Base-by-base conservation (phyloP, 2,113 vertebrate species). In the Tetrax tetrax region DNA sequence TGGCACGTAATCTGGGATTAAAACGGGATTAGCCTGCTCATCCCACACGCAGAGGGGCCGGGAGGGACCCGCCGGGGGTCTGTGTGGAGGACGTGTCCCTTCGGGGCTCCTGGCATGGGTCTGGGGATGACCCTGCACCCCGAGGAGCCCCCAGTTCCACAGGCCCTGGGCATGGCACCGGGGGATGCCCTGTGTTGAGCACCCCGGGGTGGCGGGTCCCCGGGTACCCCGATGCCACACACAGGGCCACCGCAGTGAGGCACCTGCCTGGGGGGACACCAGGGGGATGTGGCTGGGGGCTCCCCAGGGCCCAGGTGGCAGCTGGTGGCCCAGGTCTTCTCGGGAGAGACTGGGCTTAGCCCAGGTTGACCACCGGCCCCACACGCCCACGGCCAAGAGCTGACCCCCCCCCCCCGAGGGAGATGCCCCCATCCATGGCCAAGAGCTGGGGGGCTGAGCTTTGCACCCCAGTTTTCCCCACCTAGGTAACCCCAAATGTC, bases 21-120 rank as follows among this genome's bases (percentile, higher is more conserved):
- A 6, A 38, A 43, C 2, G 86, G 97, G 95, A 97, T 97, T 95
- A 96, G 94, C 90, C 94, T 82, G 94, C 84, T 96, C 96, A 96
- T 90, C 90, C 90, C 43, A 23, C 78, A 90, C 45, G 56, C 11
- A 3, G 69, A 70, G 43, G 74, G 59, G n/a, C 64, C 27, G 31
- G 48, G 66, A 87, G 92, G 86, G 74, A 89, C 79, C 80, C 14
- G 2, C 41, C 0, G 50, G 31, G 92, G 61, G 18, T 76, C 50
- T 22, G 56, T 9, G 82, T 1, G 56, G 75, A 51, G 83, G 60
- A 72, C 64, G 8, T 12, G 4, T 10, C 69, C 57, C 71, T 6
- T n/a, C 4, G 2, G 6, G 23, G 27, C 51, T 76, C 66, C 63
- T 3, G 0, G 8, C 0, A 0, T 11, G 51, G 41, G 3, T 9